phyloP scores from a whole-genome alignment of 2,888 invertebrate genomes.

The Xylocampa areola region DNA sequence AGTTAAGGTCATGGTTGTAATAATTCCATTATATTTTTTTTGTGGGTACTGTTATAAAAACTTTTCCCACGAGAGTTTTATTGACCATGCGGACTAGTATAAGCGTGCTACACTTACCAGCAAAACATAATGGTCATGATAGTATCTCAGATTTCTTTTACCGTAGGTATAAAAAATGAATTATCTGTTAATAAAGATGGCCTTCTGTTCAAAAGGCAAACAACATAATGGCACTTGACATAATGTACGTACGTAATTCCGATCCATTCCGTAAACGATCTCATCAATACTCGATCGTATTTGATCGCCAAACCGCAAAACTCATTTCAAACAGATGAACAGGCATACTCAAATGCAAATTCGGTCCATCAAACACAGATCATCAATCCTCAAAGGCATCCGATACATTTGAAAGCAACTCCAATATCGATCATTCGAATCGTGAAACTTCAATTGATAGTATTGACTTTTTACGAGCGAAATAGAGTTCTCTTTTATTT shows the following conservation, averaged over 20 bases:
- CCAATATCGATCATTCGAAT: constrained; percentile 50
- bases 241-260: neutral
- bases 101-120: no score
- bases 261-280: constrained; percentile 4
- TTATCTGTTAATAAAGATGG: no score
- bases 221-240: neutral
- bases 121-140: no score
- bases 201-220: no score
- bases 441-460: constrained; percentile 51
- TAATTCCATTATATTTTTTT: no score
- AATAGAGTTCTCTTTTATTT: constrained; percentile 61
- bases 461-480: constrained; percentile 57
- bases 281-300: constrained; percentile 22
- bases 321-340: constrained; percentile 38
- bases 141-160: no score
- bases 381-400: constrained; percentile 39
- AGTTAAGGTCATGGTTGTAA: no score
- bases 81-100: no score
- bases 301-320: constrained; percentile 34
- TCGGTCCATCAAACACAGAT: constrained; percentile 25
- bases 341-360: constrained; percentile 38
- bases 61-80: no score
- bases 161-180: no score
- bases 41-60: no score
- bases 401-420: constrained; percentile 41